Evolutionary conservation across 2,797 vertebrate species (phyloP).

Genomic region (Scolopax rusticola): DNA sequence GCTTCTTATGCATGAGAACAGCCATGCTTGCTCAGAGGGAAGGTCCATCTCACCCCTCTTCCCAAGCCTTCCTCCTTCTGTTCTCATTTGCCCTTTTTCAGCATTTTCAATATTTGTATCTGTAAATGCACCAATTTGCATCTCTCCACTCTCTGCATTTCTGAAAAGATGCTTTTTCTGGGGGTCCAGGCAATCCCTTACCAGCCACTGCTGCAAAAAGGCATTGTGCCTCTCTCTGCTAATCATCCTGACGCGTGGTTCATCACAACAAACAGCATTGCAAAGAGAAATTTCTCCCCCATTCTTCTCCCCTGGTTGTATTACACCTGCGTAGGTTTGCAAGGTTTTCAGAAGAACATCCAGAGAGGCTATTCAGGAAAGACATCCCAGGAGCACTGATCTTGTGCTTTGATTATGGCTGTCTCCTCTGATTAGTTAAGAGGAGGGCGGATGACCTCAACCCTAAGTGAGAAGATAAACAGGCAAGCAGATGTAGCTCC

Average conservation of each 20-base stretch:
- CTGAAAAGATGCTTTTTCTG: not conserved
- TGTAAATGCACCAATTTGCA: not conserved
- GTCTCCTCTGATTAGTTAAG: slow-evolving; percentile 54
- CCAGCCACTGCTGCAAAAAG: not conserved
- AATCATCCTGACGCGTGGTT: not conserved
- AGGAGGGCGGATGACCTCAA: slow-evolving; percentile 34
- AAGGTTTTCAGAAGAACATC: not conserved
- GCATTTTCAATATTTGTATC: not conserved
- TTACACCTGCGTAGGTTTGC: not conserved
- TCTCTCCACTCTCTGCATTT: not conserved
- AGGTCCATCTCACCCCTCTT: not conserved
- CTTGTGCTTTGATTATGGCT: slow-evolving; percentile 28
- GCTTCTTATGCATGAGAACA: not conserved
- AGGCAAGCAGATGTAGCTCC: slow-evolving; percentile 3
- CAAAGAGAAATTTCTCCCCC: not conserved
- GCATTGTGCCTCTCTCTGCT: not conserved
- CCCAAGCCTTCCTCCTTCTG: not conserved
- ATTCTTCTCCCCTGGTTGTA: not conserved
- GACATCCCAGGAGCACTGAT: not conserved
- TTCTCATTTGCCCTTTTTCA: not conserved
- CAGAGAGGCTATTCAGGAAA: not conserved
- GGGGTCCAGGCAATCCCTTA: not conserved
- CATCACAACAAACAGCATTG: not conserved
- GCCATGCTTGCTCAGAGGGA: not conserved
- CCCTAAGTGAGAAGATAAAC: slow-evolving; percentile 40